These are phyloP conservation scores for Mirza zaza DNA, from an alignment of 2,113 vertebrate genomes.

Conservation along the genomic window DNA sequence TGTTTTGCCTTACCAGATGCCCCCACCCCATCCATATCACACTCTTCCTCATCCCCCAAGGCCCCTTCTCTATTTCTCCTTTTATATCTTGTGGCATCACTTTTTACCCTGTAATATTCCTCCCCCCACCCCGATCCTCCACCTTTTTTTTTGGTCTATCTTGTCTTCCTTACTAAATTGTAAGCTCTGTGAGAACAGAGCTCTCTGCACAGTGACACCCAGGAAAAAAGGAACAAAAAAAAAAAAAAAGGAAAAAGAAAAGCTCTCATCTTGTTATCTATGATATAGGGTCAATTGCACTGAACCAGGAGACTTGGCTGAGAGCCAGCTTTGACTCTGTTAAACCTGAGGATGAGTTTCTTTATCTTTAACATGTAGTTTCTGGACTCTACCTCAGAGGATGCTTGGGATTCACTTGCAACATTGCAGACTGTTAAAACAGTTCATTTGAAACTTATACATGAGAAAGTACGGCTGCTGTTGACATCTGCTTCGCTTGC, in stretches of 20 bases:
- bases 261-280: background rate
- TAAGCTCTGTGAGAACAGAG: background rate
- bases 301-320: background rate
- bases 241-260: too few species aligned
- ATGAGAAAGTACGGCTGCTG: background rate
- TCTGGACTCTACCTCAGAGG: background rate
- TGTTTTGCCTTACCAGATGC: background rate
- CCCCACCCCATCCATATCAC: background rate
- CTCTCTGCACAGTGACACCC: too few species aligned
- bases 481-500: background rate
- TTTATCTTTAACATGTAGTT: background rate
- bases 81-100: background rate
- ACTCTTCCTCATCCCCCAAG: background rate
- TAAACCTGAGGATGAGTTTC: background rate
- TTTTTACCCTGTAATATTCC: background rate
- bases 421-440: background rate
- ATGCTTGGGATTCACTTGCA: background rate
- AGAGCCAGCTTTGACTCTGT: background rate
- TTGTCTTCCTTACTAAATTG: background rate
- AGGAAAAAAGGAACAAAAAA: too few species aligned
- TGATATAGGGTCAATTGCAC: background rate
- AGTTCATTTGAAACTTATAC: background rate
- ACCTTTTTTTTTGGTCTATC: background rate
- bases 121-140: accelerated
- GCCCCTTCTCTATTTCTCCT: background rate